Conservation (phyloP, 1,140 invertebrate genomes). For the Reticulitermes speratus region DNA sequence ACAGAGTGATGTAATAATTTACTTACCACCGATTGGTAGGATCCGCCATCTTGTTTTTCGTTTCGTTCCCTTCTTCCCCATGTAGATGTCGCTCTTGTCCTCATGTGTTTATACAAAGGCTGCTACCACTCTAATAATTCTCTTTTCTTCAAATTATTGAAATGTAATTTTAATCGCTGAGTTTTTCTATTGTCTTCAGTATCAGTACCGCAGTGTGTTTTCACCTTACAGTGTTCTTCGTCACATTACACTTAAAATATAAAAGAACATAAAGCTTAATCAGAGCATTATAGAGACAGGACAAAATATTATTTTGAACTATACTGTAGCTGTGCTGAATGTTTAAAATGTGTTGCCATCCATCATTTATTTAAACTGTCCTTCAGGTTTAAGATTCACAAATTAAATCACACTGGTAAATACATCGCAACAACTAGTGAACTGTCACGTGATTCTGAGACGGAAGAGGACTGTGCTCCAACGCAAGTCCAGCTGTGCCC, state of each 20-base stretch:
- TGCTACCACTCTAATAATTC: background rate
- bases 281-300: background rate
- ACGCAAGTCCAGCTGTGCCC: too few species aligned
- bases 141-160: background rate
- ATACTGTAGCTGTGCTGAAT: too few species aligned
- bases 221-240: background rate
- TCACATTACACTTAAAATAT: background rate
- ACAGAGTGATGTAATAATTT: background rate
- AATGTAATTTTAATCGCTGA: background rate
- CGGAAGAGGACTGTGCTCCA: too few species aligned
- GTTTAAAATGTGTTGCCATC: too few species aligned
- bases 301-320: background rate
- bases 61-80: slow-evolving; percentile 54
- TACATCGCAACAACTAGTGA: too few species aligned
- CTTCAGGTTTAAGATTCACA: too few species aligned
- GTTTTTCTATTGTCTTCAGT: background rate
- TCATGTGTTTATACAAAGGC: slow-evolving; percentile 13
- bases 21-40: slow-evolving; percentile 52
- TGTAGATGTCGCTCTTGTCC: slow-evolving; percentile 38
- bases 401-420: too few species aligned
- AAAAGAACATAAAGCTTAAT: background rate
- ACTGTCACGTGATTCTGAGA: too few species aligned
- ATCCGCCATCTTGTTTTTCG: slow-evolving; percentile 53
- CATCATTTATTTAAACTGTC: too few species aligned
- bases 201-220: background rate